Base-by-base conservation (phyloP, 2,113 vertebrate species). In the Phrynosoma blainvillii region DNA sequence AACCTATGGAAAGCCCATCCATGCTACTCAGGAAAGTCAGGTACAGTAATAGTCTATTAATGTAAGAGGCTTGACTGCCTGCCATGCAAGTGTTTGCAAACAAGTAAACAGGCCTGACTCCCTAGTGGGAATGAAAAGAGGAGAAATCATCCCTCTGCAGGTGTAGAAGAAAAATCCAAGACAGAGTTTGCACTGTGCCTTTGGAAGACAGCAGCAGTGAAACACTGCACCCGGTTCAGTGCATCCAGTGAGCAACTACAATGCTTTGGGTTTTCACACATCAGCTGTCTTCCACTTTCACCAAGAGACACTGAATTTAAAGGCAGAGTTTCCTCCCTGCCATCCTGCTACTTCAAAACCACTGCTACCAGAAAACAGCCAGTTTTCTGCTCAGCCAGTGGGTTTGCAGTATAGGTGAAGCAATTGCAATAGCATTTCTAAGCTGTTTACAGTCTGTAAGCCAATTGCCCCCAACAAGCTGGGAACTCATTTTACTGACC, bases 1-100 rank as follows among this genome's bases (percentile, higher is more conserved):
- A 97, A 96, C 95, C 96, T 95, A 95, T 94, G 90, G 93, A 93
- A 96, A 96, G 94, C 89, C 93, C 92, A 36, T 89, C 90, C 93
- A 94, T 76, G 42, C 87, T 52, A 94, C 95, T 95, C 54, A 27
- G 93, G 92, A 96, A 95, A 89, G 86, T 93, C 85, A 75, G 91
- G 92, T 90, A 88, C 88, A 84, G 93, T 94, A 94, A 94, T 86
- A 93, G 93, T 85, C 95, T 95, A 88, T 96, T 95, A 95, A 95
- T 93, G 92, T 0, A 90, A 56, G 0, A 0, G 40, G 83, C 89
- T 85, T 89, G 90, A 92, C 93, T 94, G 93, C 88, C 84, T 62
- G n/a, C 92, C 94, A 70, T 4, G 54, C 78, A 92, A 70, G 20
- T 30, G 1, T 90, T 90, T 89, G 82, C 90, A 91, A 92, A 18